Percentiles rank a stretch among this genome's conserved stretches.
These are phyloP conservation scores for Bothrops jararaca DNA, from an alignment of 2,113 vertebrate genomes.

Conservation along the genomic window DNA sequence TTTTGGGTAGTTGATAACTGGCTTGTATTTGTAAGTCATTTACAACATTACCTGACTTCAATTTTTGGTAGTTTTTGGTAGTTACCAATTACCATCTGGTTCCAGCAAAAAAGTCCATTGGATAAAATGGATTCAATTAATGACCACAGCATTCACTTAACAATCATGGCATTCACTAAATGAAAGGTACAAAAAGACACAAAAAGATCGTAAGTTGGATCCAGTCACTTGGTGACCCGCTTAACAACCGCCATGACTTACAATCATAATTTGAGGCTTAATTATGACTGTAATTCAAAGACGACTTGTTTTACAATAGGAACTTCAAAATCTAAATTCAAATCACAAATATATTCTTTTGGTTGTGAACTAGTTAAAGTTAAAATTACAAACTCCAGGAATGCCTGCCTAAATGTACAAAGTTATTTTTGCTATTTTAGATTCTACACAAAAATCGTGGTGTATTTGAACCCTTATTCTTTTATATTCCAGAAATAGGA, in stretches of 20 bases:
- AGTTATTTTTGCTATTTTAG: neutral
- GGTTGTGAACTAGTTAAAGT: neutral
- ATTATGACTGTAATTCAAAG: too few relatives aligned
- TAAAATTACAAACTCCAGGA: neutral
- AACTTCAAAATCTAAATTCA: neutral
- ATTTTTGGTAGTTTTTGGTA: neutral
- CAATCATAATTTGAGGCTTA: too few relatives aligned
- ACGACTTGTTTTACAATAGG: too few relatives aligned
- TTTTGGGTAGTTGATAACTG: neutral
- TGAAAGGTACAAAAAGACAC: too few relatives aligned
- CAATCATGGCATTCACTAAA: too few relatives aligned
- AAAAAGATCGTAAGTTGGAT: too few relatives aligned
- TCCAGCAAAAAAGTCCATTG: neutral
- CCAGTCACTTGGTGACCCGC: too few relatives aligned
- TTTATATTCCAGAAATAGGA: neutral
- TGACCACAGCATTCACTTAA: too few relatives aligned
- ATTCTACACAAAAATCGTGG: too few relatives aligned
- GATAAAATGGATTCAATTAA: too few relatives aligned
- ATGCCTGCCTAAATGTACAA: neutral
- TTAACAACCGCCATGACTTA: too few relatives aligned
- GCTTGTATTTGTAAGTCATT: neutral
- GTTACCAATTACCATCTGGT: neutral
- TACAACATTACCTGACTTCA: neutral
- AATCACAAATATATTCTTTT: neutral
- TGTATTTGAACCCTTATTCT: neutral